phyloP scores from a whole-genome alignment of 2,888 invertebrate genomes.

The Nomada ferruginata region DNA sequence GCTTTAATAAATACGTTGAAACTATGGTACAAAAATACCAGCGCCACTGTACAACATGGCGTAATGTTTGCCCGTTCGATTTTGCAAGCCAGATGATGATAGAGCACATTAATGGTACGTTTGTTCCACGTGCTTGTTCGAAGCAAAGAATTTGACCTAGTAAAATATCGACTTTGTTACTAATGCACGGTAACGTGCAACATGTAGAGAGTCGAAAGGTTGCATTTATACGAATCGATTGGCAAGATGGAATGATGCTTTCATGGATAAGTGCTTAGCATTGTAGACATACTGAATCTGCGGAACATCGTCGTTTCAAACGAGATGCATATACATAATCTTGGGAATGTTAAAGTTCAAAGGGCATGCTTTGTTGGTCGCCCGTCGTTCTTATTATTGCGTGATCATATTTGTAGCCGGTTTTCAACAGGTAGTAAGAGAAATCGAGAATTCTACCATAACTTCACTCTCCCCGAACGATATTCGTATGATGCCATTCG shows the following conservation, averaged over 20 bases:
- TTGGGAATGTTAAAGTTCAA: not conserved
- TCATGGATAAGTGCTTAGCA: not conserved
- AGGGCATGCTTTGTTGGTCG: not conserved
- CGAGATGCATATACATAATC: not conserved
- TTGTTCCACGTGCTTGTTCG: not conserved
- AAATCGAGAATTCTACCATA: conserved; percentile 9
- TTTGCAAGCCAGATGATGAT: not conserved
- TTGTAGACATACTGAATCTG: not conserved
- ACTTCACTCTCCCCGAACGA: not conserved
- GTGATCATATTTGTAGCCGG: not conserved
- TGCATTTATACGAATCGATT: conserved; percentile 18
- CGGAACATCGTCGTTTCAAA: not conserved
- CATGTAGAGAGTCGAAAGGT: not conserved
- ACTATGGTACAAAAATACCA: not conserved
- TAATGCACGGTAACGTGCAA: not conserved
- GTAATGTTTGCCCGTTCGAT: not conserved
- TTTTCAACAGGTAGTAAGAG: conserved; percentile 34
- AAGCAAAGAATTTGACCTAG: not conserved
- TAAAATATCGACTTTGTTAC: conserved; percentile 19
- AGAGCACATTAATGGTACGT: conserved; percentile 13
- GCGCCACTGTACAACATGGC: not conserved
- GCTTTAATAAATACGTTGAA: conserved; percentile 39
- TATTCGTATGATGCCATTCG: no score
- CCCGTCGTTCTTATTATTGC: not conserved
- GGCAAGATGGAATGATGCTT: not conserved